Percentiles rank a stretch among this genome's conserved stretches.
Evolutionary conservation across 2,888 invertebrate species (phyloP).

Genomic region (Abrostola triplasia): DNA sequence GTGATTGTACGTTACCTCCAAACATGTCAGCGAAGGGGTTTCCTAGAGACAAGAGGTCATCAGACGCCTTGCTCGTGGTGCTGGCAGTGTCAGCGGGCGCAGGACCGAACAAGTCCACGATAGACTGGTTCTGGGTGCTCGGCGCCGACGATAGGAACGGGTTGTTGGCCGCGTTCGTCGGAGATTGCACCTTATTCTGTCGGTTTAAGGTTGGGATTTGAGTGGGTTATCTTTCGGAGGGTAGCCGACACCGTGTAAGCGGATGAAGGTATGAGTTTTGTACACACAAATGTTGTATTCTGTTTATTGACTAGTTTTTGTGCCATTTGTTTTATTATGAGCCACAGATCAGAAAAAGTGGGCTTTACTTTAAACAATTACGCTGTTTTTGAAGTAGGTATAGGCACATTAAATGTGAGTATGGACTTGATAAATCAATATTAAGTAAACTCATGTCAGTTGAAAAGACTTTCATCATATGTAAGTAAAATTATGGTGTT

Average conservation of each 20-base stretch:
- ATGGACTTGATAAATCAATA: no score
- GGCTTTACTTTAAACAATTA: no score
- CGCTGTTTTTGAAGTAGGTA: no score
- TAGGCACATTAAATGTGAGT: no score
- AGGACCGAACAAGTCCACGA: constrained; percentile 94
- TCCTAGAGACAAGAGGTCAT: constrained; percentile 95
- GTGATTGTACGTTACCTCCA: constrained; percentile 78
- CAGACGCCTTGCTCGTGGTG: constrained; percentile 91
- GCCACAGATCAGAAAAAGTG: no score
- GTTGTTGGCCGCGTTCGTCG: constrained; percentile 93
- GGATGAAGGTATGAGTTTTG: constrained; percentile 3
- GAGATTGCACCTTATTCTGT: constrained; percentile 92
- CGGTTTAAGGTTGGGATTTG: constrained; percentile 11
- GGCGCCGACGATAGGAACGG: constrained; percentile 94
- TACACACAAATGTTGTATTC: no score
- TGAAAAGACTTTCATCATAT: no score
- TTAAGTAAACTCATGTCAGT: no score
- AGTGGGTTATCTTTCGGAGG: not conserved
- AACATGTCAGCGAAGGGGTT: constrained; percentile 98
- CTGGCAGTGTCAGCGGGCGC: constrained; percentile 79
- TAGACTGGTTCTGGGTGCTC: constrained; percentile 80
- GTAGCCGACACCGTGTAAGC: constrained; percentile 43
- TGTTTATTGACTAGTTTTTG: not conserved
- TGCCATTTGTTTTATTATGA: not conserved
- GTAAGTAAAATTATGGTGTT: not conserved